Base-by-base conservation (phyloP, 2,888 invertebrate genomes). In the Lycaena phlaeas region DNA sequence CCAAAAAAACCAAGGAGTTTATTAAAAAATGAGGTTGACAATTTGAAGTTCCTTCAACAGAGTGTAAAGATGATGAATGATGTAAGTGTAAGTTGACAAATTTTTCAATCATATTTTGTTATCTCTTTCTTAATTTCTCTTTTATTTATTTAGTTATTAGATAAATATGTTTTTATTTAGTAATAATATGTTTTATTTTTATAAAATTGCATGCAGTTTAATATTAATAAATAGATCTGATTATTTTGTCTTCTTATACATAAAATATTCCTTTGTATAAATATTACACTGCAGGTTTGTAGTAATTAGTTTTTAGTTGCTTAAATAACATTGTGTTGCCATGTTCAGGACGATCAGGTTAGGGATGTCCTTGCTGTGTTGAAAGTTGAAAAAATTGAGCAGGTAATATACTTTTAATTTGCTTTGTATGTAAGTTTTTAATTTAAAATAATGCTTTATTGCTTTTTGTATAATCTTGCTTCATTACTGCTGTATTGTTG, bases 1-100 rank as follows among this genome's bases (percentile, higher is more conserved):
- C 88, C 91, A 0, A 89, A 88, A 47, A 92, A 91, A 63, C 96
- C 95, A 0, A 82, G 89, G 46, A 90, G 88, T 56, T 76, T 95
- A 49, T 63, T 92, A 5, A 87, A 89, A 46, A 86, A 92, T 65
- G 92, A 93, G 70, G 82, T 89, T 1, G 93, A 92, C 49, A 92
- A 90, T 53, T 70, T 90, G 38, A 89, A 89, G 64, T 86, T 92
- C 49, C 86, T 89, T 44, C 87, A 89, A 53, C 89, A 90, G 57
- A 87, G 85, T 9, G 60, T 76, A n/a, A 64, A 67, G 31, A 52
- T 75, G 38, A 52, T 64, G 48, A 63, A 52, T 38, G 56, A 57
- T 60, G 81, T 81, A 56, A 74, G 78, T 69, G 37, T 25, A 38
- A 5, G 36, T 14, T 27, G 12, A 15, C 37, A 12, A 14, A 5